Evolutionary conservation across 2,113 vertebrate genomes (phyloP).

Genomic region (Apaloderma vittatum): DNA sequence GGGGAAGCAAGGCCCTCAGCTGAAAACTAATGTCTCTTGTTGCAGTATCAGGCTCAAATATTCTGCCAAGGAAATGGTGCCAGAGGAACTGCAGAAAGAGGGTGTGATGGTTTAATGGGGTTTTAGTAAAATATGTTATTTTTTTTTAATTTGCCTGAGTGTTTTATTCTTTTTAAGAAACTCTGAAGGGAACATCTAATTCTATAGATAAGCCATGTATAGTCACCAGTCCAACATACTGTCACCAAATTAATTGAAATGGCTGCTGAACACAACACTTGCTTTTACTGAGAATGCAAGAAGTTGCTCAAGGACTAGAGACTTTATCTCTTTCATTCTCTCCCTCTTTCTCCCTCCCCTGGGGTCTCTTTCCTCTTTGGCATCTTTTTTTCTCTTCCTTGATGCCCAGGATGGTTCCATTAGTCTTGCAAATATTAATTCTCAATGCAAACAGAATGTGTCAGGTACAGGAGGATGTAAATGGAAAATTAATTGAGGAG

Average conservation of each 20-base stretch:
- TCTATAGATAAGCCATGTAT: constrained; percentile 40
- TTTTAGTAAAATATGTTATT: constrained; percentile 26
- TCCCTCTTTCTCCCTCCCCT: not conserved
- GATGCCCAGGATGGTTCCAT: constrained; percentile 64
- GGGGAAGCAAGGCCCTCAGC: not conserved
- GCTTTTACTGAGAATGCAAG: not conserved
- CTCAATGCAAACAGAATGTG: constrained; percentile 72
- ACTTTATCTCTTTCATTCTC: not conserved
- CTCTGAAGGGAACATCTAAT: constrained; percentile 48
- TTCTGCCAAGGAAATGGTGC: constrained; percentile 28
- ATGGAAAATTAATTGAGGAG: constrained; percentile 74
- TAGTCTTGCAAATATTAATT: constrained; percentile 77
- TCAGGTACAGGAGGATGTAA: constrained; percentile 48
- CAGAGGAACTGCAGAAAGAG: constrained; percentile 20
- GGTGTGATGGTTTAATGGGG: constrained; percentile 30
- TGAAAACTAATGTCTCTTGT: not conserved
- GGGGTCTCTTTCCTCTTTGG: not conserved
- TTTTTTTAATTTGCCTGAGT: constrained; percentile 66
- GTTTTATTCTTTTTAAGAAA: constrained; percentile 67
- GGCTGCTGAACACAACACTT: constrained; percentile 23
- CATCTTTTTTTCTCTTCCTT: not conserved
- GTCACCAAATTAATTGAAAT: constrained; percentile 41
- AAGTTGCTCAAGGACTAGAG: constrained; percentile 20
- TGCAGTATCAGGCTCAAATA: not conserved
- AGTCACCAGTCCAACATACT: not conserved